Evolutionary conservation across 2,797 vertebrate genomes (phyloP).

Genomic region (Kryptopterus vitreolus): DNA sequence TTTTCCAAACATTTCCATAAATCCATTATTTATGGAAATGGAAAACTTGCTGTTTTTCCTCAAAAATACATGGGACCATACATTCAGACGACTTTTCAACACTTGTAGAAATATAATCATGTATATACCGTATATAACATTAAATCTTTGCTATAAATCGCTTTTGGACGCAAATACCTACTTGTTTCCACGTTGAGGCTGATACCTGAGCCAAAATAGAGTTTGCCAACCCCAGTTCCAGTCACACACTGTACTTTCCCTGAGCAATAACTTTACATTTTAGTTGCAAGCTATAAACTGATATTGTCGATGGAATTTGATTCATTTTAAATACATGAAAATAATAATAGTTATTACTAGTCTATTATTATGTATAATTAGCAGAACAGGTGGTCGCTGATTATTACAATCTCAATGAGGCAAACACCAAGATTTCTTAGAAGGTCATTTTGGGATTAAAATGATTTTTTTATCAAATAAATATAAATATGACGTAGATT

Average conservation of each 20-base stretch:
- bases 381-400: neutral
- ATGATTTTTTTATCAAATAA: neutral
- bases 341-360: no score
- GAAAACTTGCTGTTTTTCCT: no score
- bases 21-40: no score
- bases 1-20: neutral
- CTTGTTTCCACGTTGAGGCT: constrained; percentile 52
- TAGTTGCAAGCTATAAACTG: neutral
- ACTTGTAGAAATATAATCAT: neutral
- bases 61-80: neutral
- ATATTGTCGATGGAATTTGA: neutral
- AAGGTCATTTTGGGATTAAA: neutral
- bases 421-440: neutral
- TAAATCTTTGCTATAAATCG: neutral
- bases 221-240: constrained; percentile 30
- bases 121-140: neutral
- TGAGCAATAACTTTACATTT: constrained; percentile 33
- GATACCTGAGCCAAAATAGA: constrained; percentile 57
- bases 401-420: neutral
- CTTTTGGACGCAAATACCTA: constrained; percentile 44
- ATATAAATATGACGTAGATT: no score
- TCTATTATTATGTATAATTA: no score
- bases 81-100: neutral
- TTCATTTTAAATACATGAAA: no score
- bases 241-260: constrained; percentile 59